These are phyloP conservation scores for Cyclophora punctaria DNA, from an alignment of 2,888 invertebrate genomes.

Conservation along the genomic window DNA sequence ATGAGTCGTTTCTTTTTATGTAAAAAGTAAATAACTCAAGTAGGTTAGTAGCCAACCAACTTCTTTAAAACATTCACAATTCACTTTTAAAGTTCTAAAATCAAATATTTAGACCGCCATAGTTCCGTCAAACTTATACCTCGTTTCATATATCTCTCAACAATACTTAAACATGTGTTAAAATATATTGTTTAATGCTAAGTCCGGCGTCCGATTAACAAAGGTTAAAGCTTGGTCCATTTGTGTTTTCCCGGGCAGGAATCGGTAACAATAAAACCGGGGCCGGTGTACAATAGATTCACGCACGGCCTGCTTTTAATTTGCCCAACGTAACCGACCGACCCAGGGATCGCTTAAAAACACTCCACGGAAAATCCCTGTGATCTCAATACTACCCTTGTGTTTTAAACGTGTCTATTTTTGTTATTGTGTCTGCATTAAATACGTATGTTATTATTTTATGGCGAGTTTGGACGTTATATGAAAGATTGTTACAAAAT, in stretches of 20 bases:
- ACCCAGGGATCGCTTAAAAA: constrained; percentile 54
- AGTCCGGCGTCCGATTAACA: constrained; percentile 51
- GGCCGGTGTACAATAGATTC: constrained; percentile 53
- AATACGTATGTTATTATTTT: too few species aligned
- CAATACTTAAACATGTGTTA: constrained; percentile 14
- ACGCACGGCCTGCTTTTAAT: constrained; percentile 72
- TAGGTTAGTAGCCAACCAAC: too few species aligned
- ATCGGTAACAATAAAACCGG: constrained; percentile 69
- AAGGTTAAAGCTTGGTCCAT: constrained; percentile 57
- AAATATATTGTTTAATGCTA: constrained; percentile 15
- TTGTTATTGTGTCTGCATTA: constrained; percentile 26
- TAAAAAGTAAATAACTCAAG: too few species aligned
- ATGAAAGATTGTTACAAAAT: too few species aligned
- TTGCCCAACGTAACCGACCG: constrained; percentile 57
- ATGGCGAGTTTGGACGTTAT: too few species aligned
- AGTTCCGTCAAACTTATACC: too few species aligned
- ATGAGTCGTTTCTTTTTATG: too few species aligned
- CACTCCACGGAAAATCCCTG: constrained; percentile 55
- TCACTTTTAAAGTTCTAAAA: too few species aligned
- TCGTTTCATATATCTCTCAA: too few species aligned
- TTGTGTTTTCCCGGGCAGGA: constrained; percentile 67
- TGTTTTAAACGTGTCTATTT: constrained; percentile 42
- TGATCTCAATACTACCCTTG: constrained; percentile 31
- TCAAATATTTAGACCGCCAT: too few species aligned
- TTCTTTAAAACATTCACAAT: too few species aligned